Conservation (phyloP, 2,113 vertebrate species). For the Podarcis muralis region DNA sequence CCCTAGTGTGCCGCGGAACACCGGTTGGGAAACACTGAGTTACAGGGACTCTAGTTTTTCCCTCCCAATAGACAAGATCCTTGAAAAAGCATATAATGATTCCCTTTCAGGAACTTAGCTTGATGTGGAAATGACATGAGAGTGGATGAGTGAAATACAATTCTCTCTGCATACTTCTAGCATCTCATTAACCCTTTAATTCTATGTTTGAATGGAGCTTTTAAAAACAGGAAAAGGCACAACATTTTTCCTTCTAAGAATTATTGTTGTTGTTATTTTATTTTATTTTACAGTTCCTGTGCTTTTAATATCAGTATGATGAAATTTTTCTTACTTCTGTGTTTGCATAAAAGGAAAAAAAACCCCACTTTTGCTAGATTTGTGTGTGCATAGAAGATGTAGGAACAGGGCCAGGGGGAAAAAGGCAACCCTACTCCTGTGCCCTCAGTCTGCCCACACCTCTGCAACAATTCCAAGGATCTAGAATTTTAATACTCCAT, state of each 20-base stretch:
- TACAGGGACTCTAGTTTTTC: background rate
- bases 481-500: background rate
- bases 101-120: background rate
- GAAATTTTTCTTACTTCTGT: background rate
- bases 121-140: background rate
- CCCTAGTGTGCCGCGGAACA: too few species aligned
- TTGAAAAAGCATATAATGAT: background rate
- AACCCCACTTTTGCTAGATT: too few species aligned
- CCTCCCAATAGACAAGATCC: background rate
- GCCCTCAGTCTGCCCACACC: background rate
- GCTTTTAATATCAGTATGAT: background rate
- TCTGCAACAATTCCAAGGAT: background rate
- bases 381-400: background rate
- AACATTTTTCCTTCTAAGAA: background rate
- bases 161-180: background rate
- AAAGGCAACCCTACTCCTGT: background rate
- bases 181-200: background rate
- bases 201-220: background rate
- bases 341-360: background rate
- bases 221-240: background rate
- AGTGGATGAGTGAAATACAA: background rate
- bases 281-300: too few species aligned
- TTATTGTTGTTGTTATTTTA: too few species aligned
- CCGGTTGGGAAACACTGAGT: too few species aligned
- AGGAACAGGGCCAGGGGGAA: background rate